Base-by-base conservation (phyloP, 2,113 vertebrate species). In the Tragelaphus scriptus region DNA sequence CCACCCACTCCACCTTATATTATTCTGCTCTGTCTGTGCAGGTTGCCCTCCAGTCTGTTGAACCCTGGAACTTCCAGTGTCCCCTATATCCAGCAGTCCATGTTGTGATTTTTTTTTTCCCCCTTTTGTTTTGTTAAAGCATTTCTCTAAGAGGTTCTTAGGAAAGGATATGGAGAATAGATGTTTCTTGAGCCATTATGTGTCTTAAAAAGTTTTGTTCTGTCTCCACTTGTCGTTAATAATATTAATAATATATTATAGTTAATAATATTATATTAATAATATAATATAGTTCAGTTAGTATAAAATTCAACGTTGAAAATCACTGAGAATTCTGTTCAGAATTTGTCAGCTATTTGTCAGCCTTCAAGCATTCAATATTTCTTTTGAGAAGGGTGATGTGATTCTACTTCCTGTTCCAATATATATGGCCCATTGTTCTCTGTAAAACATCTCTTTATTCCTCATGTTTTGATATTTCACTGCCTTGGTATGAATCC, bases 261-360 rank as follows among this genome's bases (percentile, higher is more conserved):
- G 44, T 44, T 44, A 44, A 44, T 44, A 44, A 44, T 44, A 44
- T 44, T 44, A 44, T 44, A 44, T 44, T 44, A 44, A 44, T 44
- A 44, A 44, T 44, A 44, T 6, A 44, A 44, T 44, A 53, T 28
- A 90, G 15, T 82, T 96, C 8, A 95, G 7, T 95, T 44, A 51
- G 26, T 87, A 92, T 92, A 82, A 86, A 94, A 97, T 94, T 90
- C 9, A 11, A 47, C 63, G 30, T 88, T 95, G 79, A n/a, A 88
- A 93, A 87, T 56, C 58, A 59, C 56, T 91, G 65, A 86, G 88
- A 85, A 26, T 94, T 95, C 30, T 79, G 21, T 56, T 89, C 71
- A 94, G 79, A 92, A 94, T 94, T 86, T 85, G 90, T 32, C 94
- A 97, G 44, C 11, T 84, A 7, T 32, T 59, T 68, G 26, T 84